These are phyloP conservation scores for Eustalomyia histrio DNA, from an alignment of 2,888 invertebrate genomes.

Conservation along the genomic window DNA sequence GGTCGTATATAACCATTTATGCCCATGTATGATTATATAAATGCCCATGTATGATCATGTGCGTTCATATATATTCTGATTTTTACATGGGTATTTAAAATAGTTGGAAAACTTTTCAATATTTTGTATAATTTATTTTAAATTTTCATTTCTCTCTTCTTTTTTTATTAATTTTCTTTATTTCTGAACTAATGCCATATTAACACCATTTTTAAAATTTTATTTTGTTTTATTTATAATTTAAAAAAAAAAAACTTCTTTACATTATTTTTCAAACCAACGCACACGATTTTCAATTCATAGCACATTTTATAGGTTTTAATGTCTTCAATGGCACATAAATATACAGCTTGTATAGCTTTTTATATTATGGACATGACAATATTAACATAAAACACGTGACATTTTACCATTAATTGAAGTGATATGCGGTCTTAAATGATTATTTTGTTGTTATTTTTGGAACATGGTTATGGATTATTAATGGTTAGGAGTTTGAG, in stretches of 20 bases:
- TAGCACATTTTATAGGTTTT: neutral
- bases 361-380: constrained; percentile 18
- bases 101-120: neutral
- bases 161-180: neutral
- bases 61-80: too few species aligned
- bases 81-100: too few species aligned
- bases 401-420: constrained; percentile 38
- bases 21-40: too few species aligned
- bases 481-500: too few species aligned
- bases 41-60: too few species aligned
- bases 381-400: constrained; percentile 51
- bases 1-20: too few species aligned
- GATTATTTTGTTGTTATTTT: neutral
- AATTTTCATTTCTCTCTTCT: neutral
- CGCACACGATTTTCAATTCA: neutral
- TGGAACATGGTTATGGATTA: neutral
- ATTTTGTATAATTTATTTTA: neutral
- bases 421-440: constrained; percentile 14
- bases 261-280: neutral
- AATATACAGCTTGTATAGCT: neutral
- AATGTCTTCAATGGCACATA: neutral
- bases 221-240: constrained; percentile 9
- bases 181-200: constrained; percentile 9
- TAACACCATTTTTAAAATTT: constrained; percentile 1
- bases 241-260: neutral